Base-by-base conservation (phyloP, 2,888 invertebrate species). In the Girardia tigrina region DNA sequence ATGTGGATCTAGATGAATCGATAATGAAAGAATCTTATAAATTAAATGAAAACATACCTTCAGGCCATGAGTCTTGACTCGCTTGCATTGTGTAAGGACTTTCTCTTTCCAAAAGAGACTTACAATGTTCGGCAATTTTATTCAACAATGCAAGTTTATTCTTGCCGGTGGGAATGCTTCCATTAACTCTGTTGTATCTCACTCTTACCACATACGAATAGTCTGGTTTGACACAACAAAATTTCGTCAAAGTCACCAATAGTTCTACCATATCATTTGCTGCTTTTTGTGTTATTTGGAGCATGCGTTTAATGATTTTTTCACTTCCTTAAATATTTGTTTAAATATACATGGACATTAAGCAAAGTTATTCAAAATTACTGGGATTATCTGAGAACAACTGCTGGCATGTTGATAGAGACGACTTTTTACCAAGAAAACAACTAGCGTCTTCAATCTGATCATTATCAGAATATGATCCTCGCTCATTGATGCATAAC, bases 71-170 rank as follows among this genome's bases (percentile, higher is more conserved):
- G 56, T 56, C 56, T n/a, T 56, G 56, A 16, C 56, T n/a, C n/a
- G 56, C 4, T 56, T 56, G 56, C 56, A 56, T 4, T 56, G 56
- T 56, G 56, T 56, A 56, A 4, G 56, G 56, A 56, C 56, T 56
- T n/a, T 56, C 56, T 12, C 56, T n/a, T n/a, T 56, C 56, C 4
- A 56, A 23, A 6, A 56, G 23, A 12, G 56, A 56, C 23, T 56
- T 56, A 23, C 56, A 56, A 56, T 56, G 56, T 56, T 56, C 56
- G 20, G 56, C 56, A 20, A 56, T 56, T 56, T 56, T 56, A 56
- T 56, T 56, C 4, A 56, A n/a, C 56, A 56, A 56, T 56, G 56
- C 56, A n/a, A 56, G n/a, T 56, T 56, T 56, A 56, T 56, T 56
- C 23, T 56, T 56, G 23, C 56, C 56, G 23, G 56, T 56, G 4